Evolutionary conservation across 2,888 invertebrate species (phyloP), one percentile per base, ranked within the genome.

Genomic region (Acanthosoma haemorrhoidale): DNA sequence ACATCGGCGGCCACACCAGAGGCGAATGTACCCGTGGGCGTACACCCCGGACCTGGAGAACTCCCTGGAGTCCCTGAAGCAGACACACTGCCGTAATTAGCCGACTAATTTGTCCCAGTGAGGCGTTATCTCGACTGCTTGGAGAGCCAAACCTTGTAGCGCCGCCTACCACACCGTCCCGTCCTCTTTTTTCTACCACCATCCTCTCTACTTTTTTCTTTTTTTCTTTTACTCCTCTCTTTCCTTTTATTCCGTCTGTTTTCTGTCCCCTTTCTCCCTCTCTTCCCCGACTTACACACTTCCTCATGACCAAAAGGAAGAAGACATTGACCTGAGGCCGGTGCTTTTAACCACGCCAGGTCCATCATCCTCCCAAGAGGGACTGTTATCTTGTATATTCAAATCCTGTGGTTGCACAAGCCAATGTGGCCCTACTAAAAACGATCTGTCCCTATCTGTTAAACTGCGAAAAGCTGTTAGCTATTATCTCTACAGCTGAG

Each of bases 381-480:
- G 36, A 36, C 18, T 8, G 25, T 36, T 61, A 61, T 61, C 61
- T 31, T 61, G 61, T 61, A 41, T 61, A 61, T 61, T 61, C 61
- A 61, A 61, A 61, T 61, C 36, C 34, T 21, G 11, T 34, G 36
- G 61, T 61, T 61, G 61, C 61, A 61, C 61, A 61, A 61, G 18
- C 32, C 61, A n/a, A n/a, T n/a, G n/a, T n/a, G n/a, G n/a, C n/a
- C n/a, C n/a, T n/a, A n/a, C n/a, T 61, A 61, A 61, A 61, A 61
- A 61, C 61, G 61, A 61, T 31, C 61, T 36, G 34, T 36, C 34
- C n/a, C 18, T 36, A 36, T 36, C 36, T 21, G 34, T 34, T 36
- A 36, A 61, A 61, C 61, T 61, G 61, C 61, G 61, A 61, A 61
- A 61, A 61, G 61, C 61, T 61, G 61, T 61, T 61, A 61, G 61